phyloP scores from a whole-genome alignment of 2,113 vertebrate species.

The Phalacrocorax aristotelis region DNA sequence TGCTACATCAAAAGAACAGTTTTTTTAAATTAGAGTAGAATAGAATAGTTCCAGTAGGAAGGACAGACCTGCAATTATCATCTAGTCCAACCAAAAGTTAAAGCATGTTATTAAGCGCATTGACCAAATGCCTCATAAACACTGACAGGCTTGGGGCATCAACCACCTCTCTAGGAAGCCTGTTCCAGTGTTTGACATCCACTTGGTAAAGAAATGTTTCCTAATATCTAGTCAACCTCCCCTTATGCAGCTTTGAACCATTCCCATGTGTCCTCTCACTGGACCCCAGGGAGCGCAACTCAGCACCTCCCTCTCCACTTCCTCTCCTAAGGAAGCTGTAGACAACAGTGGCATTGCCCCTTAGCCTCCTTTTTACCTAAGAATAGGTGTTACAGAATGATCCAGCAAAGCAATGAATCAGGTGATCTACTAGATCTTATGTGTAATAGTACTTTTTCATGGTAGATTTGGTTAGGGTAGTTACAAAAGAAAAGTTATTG shows the following conservation, averaged over 20 bases:
- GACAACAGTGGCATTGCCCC: not conserved
- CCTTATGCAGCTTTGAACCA: not conserved
- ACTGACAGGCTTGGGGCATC: not conserved
- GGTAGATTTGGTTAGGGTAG: not conserved
- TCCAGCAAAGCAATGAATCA: not conserved
- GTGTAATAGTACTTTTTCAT: not conserved
- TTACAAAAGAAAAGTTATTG: not conserved
- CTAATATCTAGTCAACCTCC: not conserved
- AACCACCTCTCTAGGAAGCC: not conserved
- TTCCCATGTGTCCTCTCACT: rapidly evolving
- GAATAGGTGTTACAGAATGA: not conserved
- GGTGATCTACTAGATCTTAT: not conserved
- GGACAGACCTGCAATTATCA: not conserved
- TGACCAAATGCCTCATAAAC: not conserved
- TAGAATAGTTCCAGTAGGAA: not conserved
- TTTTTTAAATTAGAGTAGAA: not conserved
- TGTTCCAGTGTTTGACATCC: not conserved
- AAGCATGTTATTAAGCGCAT: not conserved
- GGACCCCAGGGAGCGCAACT: not conserved
- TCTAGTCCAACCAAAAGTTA: not conserved
- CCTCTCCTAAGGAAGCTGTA: not conserved
- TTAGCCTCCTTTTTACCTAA: not conserved
- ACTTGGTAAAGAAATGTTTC: not conserved
- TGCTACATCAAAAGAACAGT: not conserved
- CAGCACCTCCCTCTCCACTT: not conserved